Conservation (phyloP, 2,888 invertebrate genomes). For the Criorhina ranunculi region DNA sequence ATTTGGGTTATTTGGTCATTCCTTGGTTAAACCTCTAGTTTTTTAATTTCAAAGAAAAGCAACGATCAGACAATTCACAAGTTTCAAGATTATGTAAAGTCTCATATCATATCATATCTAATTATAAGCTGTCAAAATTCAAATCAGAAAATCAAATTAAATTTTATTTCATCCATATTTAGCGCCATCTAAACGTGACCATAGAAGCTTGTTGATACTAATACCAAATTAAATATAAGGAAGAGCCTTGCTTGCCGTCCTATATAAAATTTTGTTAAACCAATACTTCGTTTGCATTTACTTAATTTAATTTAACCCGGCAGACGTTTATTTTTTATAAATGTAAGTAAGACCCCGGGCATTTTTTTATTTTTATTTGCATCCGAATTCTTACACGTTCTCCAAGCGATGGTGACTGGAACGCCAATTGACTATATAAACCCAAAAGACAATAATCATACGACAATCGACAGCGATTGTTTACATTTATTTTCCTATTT, state of each 20-base stretch:
- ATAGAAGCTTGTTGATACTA: background rate
- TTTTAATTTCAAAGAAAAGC: no score
- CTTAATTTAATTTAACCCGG: background rate
- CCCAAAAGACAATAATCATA: background rate
- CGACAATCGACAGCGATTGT: constrained; percentile 3
- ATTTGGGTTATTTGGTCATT: no score
- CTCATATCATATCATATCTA: background rate
- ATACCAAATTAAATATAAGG: constrained; percentile 13
- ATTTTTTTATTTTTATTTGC: constrained; percentile 11
- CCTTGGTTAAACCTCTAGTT: no score
- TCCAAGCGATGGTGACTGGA: constrained; percentile 15
- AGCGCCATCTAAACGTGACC: constrained; percentile 25
- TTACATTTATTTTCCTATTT: constrained; percentile 4
- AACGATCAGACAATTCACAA: no score
- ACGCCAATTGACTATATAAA: constrained; percentile 37
- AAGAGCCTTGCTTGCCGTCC: constrained; percentile 16
- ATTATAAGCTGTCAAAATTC: constrained; percentile 20
- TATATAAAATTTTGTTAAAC: background rate
- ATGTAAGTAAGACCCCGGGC: background rate
- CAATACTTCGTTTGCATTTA: background rate
- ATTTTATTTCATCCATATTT: constrained; percentile 12
- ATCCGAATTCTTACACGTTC: constrained; percentile 50
- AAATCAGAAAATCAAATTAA: constrained; percentile 4
- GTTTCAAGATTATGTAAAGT: no score
- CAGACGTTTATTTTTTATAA: background rate